phyloP scores from a whole-genome alignment of 1,140 invertebrate genomes.

The Zaprionus kolodkinae region DNA sequence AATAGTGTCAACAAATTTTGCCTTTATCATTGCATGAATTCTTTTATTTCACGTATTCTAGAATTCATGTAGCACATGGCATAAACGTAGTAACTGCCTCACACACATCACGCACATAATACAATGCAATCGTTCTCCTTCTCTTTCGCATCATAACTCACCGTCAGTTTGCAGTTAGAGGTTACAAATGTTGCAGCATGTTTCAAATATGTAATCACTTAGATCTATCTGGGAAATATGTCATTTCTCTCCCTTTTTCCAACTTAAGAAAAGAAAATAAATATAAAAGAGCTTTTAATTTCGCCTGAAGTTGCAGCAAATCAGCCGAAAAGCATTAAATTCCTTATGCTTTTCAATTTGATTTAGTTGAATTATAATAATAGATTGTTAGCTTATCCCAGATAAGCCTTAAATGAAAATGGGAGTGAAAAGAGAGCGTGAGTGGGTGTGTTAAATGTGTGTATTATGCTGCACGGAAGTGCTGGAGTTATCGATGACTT shows the following conservation, averaged over 20 bases:
- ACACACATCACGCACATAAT: conserved; percentile 3
- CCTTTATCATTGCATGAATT: no score
- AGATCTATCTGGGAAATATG: not conserved
- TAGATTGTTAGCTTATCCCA: not conserved
- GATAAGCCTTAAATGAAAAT: no score
- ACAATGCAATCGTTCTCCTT: conserved; percentile 3
- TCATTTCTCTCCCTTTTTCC: not conserved
- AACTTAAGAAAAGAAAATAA: no score
- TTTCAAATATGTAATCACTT: conserved; percentile 23
- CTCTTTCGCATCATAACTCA: conserved; percentile 36
- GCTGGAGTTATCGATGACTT: no score
- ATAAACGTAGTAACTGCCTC: not conserved
- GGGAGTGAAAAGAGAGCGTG: no score
- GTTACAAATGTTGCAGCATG: conserved; percentile 42
- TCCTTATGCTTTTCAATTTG: not conserved
- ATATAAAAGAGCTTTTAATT: not conserved
- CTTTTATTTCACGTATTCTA: no score
- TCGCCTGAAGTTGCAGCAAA: conserved; percentile 3
- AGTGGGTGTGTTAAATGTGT: no score
- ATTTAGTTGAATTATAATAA: not conserved
- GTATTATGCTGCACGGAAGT: no score
- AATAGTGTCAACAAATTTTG: no score
- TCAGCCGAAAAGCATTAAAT: not conserved
- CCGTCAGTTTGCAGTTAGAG: conserved; percentile 38
- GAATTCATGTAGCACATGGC: no score